Evolutionary conservation across 2,113 vertebrate genomes (phyloP).

Genomic region (Anthoscopus minutus): DNA sequence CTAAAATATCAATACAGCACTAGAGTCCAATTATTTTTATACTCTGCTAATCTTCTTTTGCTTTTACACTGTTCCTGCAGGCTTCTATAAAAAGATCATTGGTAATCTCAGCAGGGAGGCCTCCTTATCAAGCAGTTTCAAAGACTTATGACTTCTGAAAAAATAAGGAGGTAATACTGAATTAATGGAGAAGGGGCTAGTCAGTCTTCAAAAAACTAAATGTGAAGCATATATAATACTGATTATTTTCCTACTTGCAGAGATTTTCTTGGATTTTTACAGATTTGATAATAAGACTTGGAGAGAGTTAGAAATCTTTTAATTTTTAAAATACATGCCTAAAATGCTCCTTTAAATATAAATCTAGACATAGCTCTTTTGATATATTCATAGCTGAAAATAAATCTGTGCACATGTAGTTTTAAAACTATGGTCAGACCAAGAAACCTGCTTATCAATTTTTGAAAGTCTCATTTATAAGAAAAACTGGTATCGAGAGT

Average conservation of each 20-base stretch:
- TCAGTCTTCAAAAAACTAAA: background rate
- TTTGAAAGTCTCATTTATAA: background rate
- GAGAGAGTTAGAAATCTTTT: background rate
- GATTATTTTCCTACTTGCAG: background rate
- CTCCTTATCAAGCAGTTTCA: slow-evolving; percentile 11
- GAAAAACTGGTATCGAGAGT: background rate
- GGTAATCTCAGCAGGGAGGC: slow-evolving; percentile 18
- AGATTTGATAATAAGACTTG: background rate
- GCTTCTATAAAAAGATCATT: slow-evolving; percentile 31
- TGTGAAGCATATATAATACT: background rate
- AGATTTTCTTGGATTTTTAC: background rate
- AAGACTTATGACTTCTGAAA: slow-evolving; percentile 16
- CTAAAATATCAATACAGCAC: slow-evolving; percentile 14
- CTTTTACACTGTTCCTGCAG: slow-evolving; percentile 8
- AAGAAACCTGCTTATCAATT: background rate
- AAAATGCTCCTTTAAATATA: background rate
- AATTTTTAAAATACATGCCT: background rate
- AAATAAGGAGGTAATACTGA: background rate
- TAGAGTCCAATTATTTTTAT: slow-evolving; percentile 47
- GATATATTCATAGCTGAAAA: background rate
- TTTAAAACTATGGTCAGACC: background rate
- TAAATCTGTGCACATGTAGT: background rate
- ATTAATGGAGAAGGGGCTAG: background rate
- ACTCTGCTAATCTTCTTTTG: slow-evolving; percentile 40
- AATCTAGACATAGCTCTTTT: background rate